Evolutionary conservation across 2,113 vertebrate species (phyloP), one percentile per base, ranked within the genome.

Genomic region (Bolborhynchus lineola): DNA sequence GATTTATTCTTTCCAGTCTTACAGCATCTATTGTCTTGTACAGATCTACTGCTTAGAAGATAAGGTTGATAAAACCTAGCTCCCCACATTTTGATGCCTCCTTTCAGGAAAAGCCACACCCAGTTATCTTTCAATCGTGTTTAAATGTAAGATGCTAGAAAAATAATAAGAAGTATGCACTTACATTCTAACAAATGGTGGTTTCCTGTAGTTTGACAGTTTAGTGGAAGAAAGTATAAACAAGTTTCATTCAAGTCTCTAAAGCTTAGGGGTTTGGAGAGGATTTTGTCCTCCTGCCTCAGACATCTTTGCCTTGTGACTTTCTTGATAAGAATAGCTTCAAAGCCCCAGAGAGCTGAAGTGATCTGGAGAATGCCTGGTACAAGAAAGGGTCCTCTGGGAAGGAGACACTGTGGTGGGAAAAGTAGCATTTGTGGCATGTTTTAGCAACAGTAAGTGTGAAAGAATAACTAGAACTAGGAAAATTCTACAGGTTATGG

Each of bases 261-360:
- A 70, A 90, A 82, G 15, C 11, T 52, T 11, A 21, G 35, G 20
- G 3, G 1, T 82, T 92, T 60, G 69, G 33, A 57, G 10, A 9
- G 8, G 6, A 12, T 77, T 68, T 44, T 21, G 60, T 84, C 15
- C 4, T 83, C 72, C 31, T 53, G 4, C 29, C n/a, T 26, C 23
- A 77, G 33, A 78, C 0, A 0, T 33, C 47, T 81, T 82, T 2
- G 8, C 3, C 14, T 64, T 64, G 31, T 41, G 33, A 29, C 60
- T 69, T 88, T 46, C 18, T 35, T 68, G 18, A 67, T 19, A 65
- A 77, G 29, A 77, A 81, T 29, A 77, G 4, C 35, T 78, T 75
- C 39, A 39, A 42, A 77, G 16, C 10, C 13, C 16, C 24, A 74
- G 83, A 35, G 13, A 74, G 25, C 7, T 67, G 60, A 71, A 63